Percentiles rank a stretch among this genome's conserved stretches.
phyloP scores from a whole-genome alignment of 2,113 vertebrate genomes.

The Picathartes gymnocephalus region DNA sequence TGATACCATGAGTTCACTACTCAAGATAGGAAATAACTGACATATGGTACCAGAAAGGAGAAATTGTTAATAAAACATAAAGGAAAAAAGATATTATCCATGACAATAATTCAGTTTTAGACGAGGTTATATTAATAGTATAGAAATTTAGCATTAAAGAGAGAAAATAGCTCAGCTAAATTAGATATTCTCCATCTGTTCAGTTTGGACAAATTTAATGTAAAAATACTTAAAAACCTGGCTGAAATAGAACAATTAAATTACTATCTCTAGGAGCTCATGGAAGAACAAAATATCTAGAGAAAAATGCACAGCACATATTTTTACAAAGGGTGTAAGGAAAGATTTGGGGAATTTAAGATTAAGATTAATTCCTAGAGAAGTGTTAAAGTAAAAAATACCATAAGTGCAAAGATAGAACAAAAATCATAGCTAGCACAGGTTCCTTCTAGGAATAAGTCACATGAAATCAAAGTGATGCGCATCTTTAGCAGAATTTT shows the following conservation, averaged over 20 bases:
- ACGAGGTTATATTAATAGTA: neutral
- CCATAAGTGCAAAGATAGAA: neutral
- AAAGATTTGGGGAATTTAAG: neutral
- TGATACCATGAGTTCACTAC: neutral
- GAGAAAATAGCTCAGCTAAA: neutral
- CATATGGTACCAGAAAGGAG: neutral
- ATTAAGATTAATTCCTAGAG: neutral
- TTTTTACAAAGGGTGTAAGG: neutral
- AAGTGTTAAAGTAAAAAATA: neutral
- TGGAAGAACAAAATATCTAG: neutral
- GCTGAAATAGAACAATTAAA: neutral
- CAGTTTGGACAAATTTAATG: neutral
- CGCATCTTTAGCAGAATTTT: neutral
- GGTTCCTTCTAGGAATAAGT: neutral
- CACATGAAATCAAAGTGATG: neutral
- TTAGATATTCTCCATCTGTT: neutral
- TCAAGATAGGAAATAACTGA: neutral
- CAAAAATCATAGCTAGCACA: neutral
- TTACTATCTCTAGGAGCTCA: neutral
- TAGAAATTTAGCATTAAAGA: neutral
- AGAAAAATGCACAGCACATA: fast-evolving
- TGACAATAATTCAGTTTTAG: fast-evolving
- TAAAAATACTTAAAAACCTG: neutral
- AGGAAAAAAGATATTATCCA: neutral
- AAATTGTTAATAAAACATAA: neutral